A percentile compares a stretch with the other conserved stretches of the same genome.
phyloP scores from a whole-genome alignment of 2,888 invertebrate genomes.

The Xanthorhoe designata region DNA sequence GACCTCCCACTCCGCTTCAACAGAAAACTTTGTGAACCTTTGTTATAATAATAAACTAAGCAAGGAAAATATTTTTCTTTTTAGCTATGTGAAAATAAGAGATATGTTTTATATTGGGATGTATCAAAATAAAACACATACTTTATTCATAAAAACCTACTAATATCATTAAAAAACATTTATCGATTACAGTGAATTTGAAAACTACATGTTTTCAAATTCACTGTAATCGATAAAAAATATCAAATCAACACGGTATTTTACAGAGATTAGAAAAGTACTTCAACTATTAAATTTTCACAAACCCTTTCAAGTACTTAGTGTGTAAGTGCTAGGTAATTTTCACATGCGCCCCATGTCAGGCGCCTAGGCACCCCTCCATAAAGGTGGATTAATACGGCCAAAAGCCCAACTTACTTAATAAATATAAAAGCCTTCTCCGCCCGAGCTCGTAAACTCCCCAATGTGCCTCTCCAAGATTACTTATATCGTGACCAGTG shows the following conservation, averaged over 20 bases:
- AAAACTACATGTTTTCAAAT: too few relatives aligned
- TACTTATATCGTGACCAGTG: constrained; percentile 76
- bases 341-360: constrained; percentile 45
- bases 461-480: constrained; percentile 82
- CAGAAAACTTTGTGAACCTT: constrained; percentile 1
- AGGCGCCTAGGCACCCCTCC: constrained; percentile 75
- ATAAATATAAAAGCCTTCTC: constrained; percentile 86
- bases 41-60: not conserved
- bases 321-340: constrained; percentile 32
- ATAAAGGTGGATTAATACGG: constrained; percentile 85
- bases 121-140: too few relatives aligned
- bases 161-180: too few relatives aligned
- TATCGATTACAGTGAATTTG: too few relatives aligned
- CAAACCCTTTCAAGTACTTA: constrained; percentile 14
- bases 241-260: not conserved
- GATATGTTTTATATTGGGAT: too few relatives aligned
- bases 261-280: not conserved
- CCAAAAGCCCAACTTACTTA: constrained; percentile 86
- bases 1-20: constrained; percentile 41
- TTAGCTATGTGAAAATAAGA: not conserved
- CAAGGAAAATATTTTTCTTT: not conserved
- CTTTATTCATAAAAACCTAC: too few relatives aligned
- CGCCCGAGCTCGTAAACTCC: constrained; percentile 81
- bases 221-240: too few relatives aligned
- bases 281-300: not conserved